Base-by-base conservation (phyloP, 2,888 invertebrate species). In the Deilephila porcellus region DNA sequence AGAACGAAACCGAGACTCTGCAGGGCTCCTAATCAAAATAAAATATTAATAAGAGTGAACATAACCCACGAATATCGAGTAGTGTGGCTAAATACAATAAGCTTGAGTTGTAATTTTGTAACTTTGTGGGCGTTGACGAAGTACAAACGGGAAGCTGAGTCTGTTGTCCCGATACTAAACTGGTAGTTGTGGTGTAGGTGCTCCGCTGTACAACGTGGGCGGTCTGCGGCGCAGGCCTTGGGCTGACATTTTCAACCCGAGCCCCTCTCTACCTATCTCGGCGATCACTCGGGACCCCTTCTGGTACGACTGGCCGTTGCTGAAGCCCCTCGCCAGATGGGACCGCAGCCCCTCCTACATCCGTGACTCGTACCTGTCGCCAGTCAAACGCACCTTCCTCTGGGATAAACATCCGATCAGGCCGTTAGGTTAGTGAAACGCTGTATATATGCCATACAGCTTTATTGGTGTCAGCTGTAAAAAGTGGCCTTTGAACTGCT, bases 341-440 rank as follows among this genome's bases (percentile, higher is more conserved):
- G 96, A 96, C 91, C 96, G 95, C 90, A 96, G 96, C 90, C 97
- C 97, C 77, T 97, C 96, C 91, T 97, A 96, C 95, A 95, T 98
- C 90, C 96, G 98, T 83, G 97, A 97, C 95, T 98, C 98, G 88
- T 98, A 97, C 95, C 96, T 98, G 93, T 98, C 98, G 88, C 98
- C 98, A 77, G 96, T 98, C 91, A 98, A 98, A 96, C 97, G 97
- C 95, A 97, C 97, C 94, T 98, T 97, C 95, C 96, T 98, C 88
- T 98, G 98, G 98, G 97, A 97, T 94, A 97, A 97, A 94, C 98
- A 98, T 95, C 98, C 98, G 91, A 96, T 97, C 93, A 97, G 98
- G 95, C 98, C 98, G 90, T 96, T 98, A 95, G 97, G 98, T 98
- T 96, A 96, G 97, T 97, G 88, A 83, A 83, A 82, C 85, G 91